Conservation (phyloP, 2,888 invertebrate genomes). For the Idaea dimidiata region DNA sequence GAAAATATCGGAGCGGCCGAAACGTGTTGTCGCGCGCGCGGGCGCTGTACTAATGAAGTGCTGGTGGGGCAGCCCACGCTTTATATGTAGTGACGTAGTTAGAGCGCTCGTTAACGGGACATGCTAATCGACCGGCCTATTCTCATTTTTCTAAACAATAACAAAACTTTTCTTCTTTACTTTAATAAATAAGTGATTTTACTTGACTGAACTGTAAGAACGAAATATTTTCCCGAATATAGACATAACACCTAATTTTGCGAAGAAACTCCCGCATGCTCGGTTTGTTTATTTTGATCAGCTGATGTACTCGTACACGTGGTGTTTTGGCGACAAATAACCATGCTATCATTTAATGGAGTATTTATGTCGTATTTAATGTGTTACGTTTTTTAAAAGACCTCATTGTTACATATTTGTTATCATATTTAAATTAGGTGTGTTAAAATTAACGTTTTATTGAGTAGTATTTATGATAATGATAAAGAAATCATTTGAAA, state of each 20-base stretch:
- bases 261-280: slow-evolving; percentile 39
- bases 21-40: slow-evolving; percentile 78
- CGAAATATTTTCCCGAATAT: slow-evolving; percentile 16
- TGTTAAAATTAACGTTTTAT: slow-evolving; percentile 18
- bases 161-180: slow-evolving; percentile 52
- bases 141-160: slow-evolving; percentile 77
- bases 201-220: slow-evolving; percentile 19
- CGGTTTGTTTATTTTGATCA: slow-evolving; percentile 59
- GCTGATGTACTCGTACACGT: slow-evolving; percentile 56
- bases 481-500: neutral
- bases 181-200: slow-evolving; percentile 30
- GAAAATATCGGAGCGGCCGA: slow-evolving; percentile 61
- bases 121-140: slow-evolving; percentile 76
- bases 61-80: slow-evolving; percentile 75
- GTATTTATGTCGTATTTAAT: slow-evolving; percentile 9
- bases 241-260: slow-evolving; percentile 22
- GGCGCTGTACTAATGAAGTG: slow-evolving; percentile 76
- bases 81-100: slow-evolving; percentile 76
- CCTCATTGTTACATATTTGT: slow-evolving; percentile 12
- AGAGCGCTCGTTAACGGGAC: slow-evolving; percentile 77
- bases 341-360: slow-evolving; percentile 6
- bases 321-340: slow-evolving; percentile 28
- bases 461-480: slow-evolving; percentile 1
- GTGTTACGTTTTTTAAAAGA: slow-evolving; percentile 9
- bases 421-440: slow-evolving; percentile 21